These are phyloP conservation scores for Megaceryle maxima DNA, from an alignment of 2,113 vertebrate genomes.

Conservation along the genomic window DNA sequence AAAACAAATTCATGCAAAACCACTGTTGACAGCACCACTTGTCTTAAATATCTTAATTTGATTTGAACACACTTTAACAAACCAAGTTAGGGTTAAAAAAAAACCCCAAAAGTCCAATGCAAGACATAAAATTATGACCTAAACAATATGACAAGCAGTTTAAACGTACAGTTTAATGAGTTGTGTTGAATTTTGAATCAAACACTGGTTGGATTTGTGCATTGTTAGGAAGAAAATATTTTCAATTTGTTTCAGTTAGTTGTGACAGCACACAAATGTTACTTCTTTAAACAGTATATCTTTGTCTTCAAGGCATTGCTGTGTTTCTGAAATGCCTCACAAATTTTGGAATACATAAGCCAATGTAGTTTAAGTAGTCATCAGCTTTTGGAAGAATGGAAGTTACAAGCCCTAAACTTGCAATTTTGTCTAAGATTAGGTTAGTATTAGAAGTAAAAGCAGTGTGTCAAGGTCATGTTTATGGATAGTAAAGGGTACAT, in stretches of 20 bases:
- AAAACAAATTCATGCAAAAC: background rate
- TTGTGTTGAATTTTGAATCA: background rate
- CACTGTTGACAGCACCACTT: background rate
- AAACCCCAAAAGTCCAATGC: background rate
- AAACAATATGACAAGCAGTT: background rate
- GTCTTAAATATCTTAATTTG: background rate
- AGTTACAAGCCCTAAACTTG: background rate
- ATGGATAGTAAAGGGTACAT: background rate
- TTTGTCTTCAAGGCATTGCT: background rate
- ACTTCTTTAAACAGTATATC: background rate
- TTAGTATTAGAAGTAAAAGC: constrained; percentile 49
- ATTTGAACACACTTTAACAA: background rate
- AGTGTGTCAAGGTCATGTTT: background rate
- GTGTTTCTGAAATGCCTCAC: constrained; percentile 13
- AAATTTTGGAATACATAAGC: background rate
- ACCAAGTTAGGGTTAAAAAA: background rate
- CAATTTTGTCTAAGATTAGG: constrained; percentile 17
- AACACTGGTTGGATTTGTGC: background rate
- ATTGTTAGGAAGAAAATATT: background rate
- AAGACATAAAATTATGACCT: background rate
- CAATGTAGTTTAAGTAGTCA: constrained; percentile 9
- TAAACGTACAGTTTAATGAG: background rate
- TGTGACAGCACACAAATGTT: constrained; percentile 5
- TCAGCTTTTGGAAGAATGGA: constrained; percentile 18
- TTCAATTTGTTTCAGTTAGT: background rate